These are phyloP conservation scores for Heteronetta atricapilla DNA, from an alignment of 2,113 vertebrate species.

Conservation along the genomic window DNA sequence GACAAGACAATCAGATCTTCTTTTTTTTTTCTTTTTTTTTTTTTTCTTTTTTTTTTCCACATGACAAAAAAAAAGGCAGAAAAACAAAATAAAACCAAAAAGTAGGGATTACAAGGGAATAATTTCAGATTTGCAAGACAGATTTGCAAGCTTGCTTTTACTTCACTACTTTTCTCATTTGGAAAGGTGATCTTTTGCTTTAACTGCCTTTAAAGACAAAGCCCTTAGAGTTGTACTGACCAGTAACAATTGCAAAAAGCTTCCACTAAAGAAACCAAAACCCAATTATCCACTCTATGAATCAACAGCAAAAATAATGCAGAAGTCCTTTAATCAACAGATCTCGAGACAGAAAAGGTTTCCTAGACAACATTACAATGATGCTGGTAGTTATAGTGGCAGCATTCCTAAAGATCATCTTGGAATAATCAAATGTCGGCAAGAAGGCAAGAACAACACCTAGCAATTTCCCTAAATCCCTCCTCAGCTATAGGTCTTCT, in stretches of 20 bases:
- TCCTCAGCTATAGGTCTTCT: background rate
- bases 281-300: background rate
- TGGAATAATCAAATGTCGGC: slow-evolving; percentile 4
- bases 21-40: background rate
- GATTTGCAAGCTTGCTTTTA: background rate
- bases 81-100: background rate
- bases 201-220: background rate
- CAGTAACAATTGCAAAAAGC: background rate
- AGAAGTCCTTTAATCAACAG: slow-evolving; percentile 36
- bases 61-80: background rate
- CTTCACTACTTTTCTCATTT: background rate
- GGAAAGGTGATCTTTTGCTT: background rate
- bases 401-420: slow-evolving; percentile 34
- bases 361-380: slow-evolving; percentile 25
- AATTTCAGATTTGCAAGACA: background rate
- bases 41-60: background rate
- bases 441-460: slow-evolving; percentile 20
- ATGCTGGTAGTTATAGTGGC: slow-evolving; percentile 11
- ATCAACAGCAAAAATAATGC: slow-evolving; percentile 9
- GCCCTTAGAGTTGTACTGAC: background rate
- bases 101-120: background rate
- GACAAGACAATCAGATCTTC: background rate
- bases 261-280: slow-evolving; percentile 18
- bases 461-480: slow-evolving; percentile 30
- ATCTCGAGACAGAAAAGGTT: slow-evolving; percentile 11